These are phyloP conservation scores for Lemur catta DNA, from an alignment of 2,797 vertebrate genomes.

Conservation along the genomic window DNA sequence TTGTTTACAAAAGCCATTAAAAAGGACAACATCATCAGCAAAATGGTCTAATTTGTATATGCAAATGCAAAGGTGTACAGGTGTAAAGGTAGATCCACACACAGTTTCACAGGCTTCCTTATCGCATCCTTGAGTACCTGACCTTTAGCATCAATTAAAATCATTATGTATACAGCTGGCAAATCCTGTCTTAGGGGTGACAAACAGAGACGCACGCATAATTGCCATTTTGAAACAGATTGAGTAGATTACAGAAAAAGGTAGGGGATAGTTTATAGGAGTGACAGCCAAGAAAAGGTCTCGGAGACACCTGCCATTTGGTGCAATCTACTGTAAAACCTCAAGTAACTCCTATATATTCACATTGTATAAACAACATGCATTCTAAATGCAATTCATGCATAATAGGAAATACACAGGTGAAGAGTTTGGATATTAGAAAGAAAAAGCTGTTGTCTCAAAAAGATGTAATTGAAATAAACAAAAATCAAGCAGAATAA, in stretches of 20 bases:
- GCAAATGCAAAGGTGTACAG: constrained; percentile 44
- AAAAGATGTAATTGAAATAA: neutral
- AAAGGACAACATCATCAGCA: constrained; percentile 28
- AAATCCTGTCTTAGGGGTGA: constrained; percentile 40
- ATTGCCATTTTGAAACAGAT: constrained; percentile 55
- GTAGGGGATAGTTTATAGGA: neutral
- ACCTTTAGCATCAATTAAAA: constrained; percentile 67
- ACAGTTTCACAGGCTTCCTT: constrained; percentile 4
- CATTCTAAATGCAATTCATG: neutral
- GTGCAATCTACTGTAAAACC: neutral
- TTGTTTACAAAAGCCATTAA: constrained; percentile 37
- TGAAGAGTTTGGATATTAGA: neutral
- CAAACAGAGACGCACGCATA: constrained; percentile 33
- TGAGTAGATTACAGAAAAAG: constrained; percentile 43
- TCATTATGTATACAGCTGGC: constrained; percentile 49
- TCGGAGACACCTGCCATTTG: constrained; percentile 35
- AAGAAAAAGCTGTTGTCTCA: neutral
- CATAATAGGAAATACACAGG: neutral
- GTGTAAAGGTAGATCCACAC: neutral
- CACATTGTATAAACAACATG: neutral
- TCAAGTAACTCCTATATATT: neutral
- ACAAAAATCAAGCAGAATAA: neutral
- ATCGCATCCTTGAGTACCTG: constrained; percentile 23
- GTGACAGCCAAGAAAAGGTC: neutral
- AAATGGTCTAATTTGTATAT: constrained; percentile 48